phyloP scores from a whole-genome alignment of 2,888 invertebrate genomes.

The Molanna angustata region DNA sequence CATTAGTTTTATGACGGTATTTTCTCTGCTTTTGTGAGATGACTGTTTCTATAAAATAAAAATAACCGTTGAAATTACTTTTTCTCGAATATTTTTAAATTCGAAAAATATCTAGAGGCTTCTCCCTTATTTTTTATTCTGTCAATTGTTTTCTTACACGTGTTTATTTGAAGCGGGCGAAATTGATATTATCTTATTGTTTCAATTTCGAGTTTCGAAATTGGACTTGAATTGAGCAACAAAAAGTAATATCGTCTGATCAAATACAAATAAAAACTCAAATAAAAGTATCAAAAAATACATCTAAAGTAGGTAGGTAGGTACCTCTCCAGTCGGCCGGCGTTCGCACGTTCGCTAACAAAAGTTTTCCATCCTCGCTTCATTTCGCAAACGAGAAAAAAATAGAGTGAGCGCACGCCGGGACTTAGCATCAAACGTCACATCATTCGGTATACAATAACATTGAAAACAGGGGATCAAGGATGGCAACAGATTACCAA shows the following conservation, averaged over 20 bases:
- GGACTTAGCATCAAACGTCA: slow-evolving; percentile 11
- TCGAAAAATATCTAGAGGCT: too few relatives aligned
- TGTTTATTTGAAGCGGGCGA: too few relatives aligned
- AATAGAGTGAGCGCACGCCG: slow-evolving; percentile 5
- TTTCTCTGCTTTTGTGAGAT: too few relatives aligned
- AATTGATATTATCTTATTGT: too few relatives aligned
- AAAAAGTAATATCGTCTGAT: background rate
- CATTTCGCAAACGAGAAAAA: background rate
- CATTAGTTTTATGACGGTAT: too few relatives aligned
- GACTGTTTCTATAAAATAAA: too few relatives aligned
- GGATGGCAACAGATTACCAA: slow-evolving; percentile 24
- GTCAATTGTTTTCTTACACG: too few relatives aligned
- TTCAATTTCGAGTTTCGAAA: too few relatives aligned
- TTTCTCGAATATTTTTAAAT: too few relatives aligned
- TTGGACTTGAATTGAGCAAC: background rate
- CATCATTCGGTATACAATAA: slow-evolving; percentile 13
- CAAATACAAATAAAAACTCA: background rate
- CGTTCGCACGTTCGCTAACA: background rate
- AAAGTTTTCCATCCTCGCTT: background rate
- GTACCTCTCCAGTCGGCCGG: too few relatives aligned
- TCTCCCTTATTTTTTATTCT: too few relatives aligned
- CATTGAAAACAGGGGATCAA: slow-evolving; percentile 21
- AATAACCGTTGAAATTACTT: too few relatives aligned
- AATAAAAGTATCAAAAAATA: background rate
- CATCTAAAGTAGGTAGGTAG: background rate